Evolutionary conservation across 2,888 invertebrate species (phyloP).

Genomic region (Hydrotaea diabolus): DNA sequence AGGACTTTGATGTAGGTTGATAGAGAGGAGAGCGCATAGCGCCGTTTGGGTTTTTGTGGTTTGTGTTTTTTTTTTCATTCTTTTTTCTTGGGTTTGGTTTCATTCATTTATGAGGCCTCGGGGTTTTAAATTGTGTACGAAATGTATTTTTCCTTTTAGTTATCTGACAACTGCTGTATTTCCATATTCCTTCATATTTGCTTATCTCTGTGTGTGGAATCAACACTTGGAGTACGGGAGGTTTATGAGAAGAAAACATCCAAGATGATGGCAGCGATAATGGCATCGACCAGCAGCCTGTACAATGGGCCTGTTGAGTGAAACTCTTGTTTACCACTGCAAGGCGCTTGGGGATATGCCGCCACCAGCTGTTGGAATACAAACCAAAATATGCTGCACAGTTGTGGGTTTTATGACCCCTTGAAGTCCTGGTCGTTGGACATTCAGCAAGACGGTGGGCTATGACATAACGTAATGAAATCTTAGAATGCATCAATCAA

Average conservation of each 20-base stretch:
- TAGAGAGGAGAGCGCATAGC: not conserved
- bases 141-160: not conserved
- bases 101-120: not conserved
- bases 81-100: no score
- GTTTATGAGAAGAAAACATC: not conserved
- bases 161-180: not conserved
- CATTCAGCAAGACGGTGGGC: no score
- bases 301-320: not conserved
- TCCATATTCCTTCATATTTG: not conserved
- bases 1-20: not conserved
- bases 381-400: not conserved
- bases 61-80: no score
- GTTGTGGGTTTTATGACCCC: no score
- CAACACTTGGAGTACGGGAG: not conserved
- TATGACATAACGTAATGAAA: no score
- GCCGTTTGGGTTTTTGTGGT: not conserved
- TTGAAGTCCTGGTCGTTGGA: no score
- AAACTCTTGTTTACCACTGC: not conserved
- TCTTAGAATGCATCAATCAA: no score
- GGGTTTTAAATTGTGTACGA: not conserved
- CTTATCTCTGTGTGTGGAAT: not conserved
- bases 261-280: not conserved
- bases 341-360: not conserved
- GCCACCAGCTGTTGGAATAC: not conserved
- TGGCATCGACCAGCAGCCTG: not conserved